Percentiles rank a stretch among this genome's conserved stretches.
Evolutionary conservation across 2,888 invertebrate species (phyloP).

Genomic region (Merodon equestris): DNA sequence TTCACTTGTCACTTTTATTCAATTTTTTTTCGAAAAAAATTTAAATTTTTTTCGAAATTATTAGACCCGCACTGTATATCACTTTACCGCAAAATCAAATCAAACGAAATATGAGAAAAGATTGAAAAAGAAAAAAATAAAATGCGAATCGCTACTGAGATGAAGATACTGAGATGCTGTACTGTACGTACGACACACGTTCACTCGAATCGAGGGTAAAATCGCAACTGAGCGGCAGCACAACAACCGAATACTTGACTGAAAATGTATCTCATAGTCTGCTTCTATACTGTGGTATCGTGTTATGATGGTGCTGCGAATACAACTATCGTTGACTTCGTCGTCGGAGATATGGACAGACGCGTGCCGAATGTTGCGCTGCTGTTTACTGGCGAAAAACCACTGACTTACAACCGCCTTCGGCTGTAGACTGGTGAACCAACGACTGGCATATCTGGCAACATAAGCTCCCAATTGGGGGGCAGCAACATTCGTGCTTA

Average conservation of each 20-base stretch:
- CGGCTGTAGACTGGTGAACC: too few relatives aligned
- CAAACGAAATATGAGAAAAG: too few relatives aligned
- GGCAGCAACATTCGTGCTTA: conserved; percentile 12
- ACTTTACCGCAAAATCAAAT: conserved; percentile 15
- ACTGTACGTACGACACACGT: conserved; percentile 41
- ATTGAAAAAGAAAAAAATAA: too few relatives aligned
- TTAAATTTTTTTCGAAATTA: conserved; percentile 8
- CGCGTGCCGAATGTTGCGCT: conserved; percentile 58
- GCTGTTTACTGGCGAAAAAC: conserved; percentile 51
- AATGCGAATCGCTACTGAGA: too few relatives aligned
- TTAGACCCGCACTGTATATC: conserved; percentile 27
- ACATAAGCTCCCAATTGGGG: conserved; percentile 2
- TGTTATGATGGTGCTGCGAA: too few relatives aligned
- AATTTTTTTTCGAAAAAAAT: not conserved
- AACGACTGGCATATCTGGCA: not conserved
- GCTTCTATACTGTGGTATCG: conserved; percentile 18
- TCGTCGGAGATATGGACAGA: conserved; percentile 44
- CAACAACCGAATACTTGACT: too few relatives aligned
- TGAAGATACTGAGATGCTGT: conserved; percentile 27
- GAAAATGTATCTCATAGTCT: conserved; percentile 49
- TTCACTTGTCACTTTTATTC: conserved; percentile 5
- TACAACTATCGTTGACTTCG: conserved; percentile 8
- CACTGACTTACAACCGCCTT: conserved; percentile 3
- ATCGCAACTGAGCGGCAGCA: conserved; percentile 56
- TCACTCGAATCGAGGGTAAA: conserved; percentile 67